Conservation (phyloP, 2,113 vertebrate species). For the Sula dactylatra region DNA sequence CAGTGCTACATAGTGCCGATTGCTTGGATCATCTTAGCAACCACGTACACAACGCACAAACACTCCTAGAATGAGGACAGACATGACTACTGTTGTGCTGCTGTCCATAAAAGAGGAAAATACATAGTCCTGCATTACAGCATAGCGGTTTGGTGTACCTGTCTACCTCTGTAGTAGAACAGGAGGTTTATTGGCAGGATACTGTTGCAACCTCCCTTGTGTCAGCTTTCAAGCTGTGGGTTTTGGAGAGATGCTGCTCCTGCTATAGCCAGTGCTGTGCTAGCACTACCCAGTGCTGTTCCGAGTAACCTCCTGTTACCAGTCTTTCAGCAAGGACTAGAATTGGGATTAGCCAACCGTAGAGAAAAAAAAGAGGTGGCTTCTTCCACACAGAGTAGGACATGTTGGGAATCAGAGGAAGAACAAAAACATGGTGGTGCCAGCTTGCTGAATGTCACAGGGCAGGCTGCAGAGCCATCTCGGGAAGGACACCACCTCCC, state of each 20-base stretch:
- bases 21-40: background rate
- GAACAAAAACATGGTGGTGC: background rate
- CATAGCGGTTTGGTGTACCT: rapidly evolving
- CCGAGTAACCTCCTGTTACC: background rate
- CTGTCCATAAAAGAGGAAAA: background rate
- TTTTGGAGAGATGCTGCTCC: background rate
- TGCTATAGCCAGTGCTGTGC: background rate
- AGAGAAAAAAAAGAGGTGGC: background rate
- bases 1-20: background rate
- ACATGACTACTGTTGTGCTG: background rate
- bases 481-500: background rate
- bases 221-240: background rate
- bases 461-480: background rate
- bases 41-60: background rate
- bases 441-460: background rate
- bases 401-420: background rate
- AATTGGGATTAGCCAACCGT: background rate
- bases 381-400: background rate
- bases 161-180: background rate
- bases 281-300: background rate
- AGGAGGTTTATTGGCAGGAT: background rate
- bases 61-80: background rate
- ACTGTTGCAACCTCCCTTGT: background rate
- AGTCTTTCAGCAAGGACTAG: background rate
- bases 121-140: background rate